Conservation (phyloP, 2,888 invertebrate species). For the Ptilodon capucinus region DNA sequence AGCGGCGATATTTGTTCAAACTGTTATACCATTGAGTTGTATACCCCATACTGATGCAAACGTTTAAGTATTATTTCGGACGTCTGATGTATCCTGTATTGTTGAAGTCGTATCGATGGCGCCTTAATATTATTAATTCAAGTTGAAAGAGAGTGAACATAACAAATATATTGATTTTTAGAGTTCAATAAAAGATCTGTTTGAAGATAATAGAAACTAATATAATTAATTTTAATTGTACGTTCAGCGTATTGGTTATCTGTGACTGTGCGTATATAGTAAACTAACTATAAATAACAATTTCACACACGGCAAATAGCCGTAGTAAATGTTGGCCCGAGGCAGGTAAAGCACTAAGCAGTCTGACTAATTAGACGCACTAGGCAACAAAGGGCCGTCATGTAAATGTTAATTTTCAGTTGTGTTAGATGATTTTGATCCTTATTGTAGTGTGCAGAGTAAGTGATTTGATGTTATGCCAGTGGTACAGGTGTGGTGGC, state of each 20-base stretch:
- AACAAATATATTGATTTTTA: not conserved
- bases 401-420: conserved; percentile 37
- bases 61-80: no score
- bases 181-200: not conserved
- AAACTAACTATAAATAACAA: conserved; percentile 69
- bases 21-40: no score
- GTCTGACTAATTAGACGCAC: conserved; percentile 81
- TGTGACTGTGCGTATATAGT: conserved; percentile 29
- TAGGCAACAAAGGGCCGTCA: conserved; percentile 72
- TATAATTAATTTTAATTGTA: not conserved
- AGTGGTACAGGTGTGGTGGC: conserved; percentile 44
- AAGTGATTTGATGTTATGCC: conserved; percentile 30
- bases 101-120: conserved; percentile 68
- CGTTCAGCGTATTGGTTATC: not conserved
- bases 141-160: conserved; percentile 1
- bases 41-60: no score
- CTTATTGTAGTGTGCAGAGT: conserved; percentile 39
- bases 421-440: conserved; percentile 35
- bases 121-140: conserved; percentile 53
- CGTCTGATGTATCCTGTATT: no score
- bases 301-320: conserved; percentile 67
- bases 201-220: not conserved
- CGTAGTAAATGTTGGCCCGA: conserved; percentile 60
- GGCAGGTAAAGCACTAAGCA: conserved; percentile 74
- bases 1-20: no score